Evolutionary conservation across 1,140 invertebrate genomes (phyloP).

Genomic region (Drosophila persimilis): DNA sequence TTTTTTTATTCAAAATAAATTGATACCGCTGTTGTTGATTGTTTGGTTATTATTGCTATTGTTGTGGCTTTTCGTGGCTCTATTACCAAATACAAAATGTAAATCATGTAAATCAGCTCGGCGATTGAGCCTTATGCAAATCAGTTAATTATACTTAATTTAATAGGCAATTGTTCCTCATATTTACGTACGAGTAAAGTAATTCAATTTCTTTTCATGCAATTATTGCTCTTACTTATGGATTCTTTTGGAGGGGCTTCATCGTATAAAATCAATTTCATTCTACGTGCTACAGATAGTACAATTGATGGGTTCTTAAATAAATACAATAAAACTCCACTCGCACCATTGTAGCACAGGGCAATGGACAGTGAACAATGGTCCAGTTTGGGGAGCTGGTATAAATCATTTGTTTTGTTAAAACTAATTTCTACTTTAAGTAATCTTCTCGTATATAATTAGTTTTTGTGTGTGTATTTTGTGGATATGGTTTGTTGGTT

Average conservation of each 20-base stretch:
- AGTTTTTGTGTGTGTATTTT: slow-evolving; percentile 36
- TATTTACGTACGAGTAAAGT: slow-evolving; percentile 53
- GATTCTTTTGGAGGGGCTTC: slow-evolving; percentile 47
- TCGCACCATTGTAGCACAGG: too few species aligned
- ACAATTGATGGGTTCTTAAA: slow-evolving; percentile 27
- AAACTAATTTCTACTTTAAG: slow-evolving; percentile 73
- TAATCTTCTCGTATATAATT: slow-evolving; percentile 68
- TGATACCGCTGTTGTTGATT: slow-evolving; percentile 58
- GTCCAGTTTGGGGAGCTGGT: slow-evolving; percentile 52
- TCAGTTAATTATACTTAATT: slow-evolving; percentile 65
- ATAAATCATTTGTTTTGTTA: slow-evolving; percentile 54
- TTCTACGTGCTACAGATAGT: slow-evolving; percentile 42
- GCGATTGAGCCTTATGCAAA: slow-evolving; percentile 67
- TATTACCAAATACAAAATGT: slow-evolving; percentile 62
- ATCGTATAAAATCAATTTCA: slow-evolving; percentile 61
- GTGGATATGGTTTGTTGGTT: slow-evolving; percentile 42
- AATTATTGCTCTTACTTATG: slow-evolving; percentile 62
- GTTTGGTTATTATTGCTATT: slow-evolving; percentile 36
- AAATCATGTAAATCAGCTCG: slow-evolving; percentile 44
- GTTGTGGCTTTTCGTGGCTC: slow-evolving; percentile 19
- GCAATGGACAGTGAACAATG: slow-evolving; percentile 43
- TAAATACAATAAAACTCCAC: too few species aligned
- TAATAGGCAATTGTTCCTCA: slow-evolving; percentile 62
- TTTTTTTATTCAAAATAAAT: slow-evolving; percentile 79
- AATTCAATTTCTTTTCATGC: slow-evolving; percentile 43